Evolutionary conservation across 2,888 invertebrate genomes (phyloP).

Genomic region (Rhyacophila evoluta): DNA sequence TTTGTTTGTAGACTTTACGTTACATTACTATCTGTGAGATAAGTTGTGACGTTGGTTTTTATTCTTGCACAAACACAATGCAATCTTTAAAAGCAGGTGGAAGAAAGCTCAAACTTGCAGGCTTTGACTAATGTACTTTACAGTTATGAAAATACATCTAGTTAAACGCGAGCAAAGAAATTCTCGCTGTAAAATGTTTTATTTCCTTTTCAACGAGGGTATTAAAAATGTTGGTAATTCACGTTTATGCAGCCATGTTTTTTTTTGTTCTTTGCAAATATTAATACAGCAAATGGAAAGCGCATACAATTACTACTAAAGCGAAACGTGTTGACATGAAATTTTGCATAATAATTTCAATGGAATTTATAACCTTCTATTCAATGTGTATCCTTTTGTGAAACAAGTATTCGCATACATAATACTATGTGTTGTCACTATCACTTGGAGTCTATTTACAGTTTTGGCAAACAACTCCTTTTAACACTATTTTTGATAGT

Average conservation of each 20-base stretch:
- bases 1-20: background rate
- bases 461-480: too few relatives aligned
- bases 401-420: too few relatives aligned
- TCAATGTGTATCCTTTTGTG: too few relatives aligned
- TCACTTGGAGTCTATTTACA: too few relatives aligned
- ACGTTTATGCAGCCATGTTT: background rate
- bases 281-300: background rate
- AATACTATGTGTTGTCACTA: too few relatives aligned
- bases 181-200: background rate
- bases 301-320: background rate
- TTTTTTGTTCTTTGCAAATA: background rate
- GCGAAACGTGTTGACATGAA: too few relatives aligned
- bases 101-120: background rate
- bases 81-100: background rate
- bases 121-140: background rate
- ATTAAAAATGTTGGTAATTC: background rate
- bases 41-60: background rate
- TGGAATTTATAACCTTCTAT: too few relatives aligned
- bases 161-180: background rate
- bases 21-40: background rate
- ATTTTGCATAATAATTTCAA: too few relatives aligned
- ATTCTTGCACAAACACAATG: conserved; percentile 13
- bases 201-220: background rate
- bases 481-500: too few relatives aligned
- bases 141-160: background rate